A percentile compares a stretch with the other conserved stretches of the same genome.
These are phyloP conservation scores for Platichthys flesus DNA, from an alignment of 2,113 vertebrate species.

Conservation along the genomic window DNA sequence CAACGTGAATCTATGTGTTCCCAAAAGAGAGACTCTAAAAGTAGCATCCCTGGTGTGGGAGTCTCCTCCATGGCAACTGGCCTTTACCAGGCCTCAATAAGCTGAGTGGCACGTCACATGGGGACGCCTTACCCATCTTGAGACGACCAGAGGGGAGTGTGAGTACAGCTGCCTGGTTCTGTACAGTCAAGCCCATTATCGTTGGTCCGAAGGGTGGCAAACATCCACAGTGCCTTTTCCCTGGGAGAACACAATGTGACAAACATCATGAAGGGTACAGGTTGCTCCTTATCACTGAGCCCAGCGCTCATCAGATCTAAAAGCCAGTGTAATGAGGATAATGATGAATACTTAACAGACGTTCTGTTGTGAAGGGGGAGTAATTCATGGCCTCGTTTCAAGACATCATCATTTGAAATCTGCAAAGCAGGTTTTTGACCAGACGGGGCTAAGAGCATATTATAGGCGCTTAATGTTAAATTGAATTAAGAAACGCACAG, in stretches of 20 bases:
- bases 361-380: no score
- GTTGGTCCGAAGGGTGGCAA: conserved; percentile 52
- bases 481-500: no score
- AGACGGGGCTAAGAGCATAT: no score
- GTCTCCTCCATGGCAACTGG: conserved; percentile 73
- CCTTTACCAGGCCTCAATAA: conserved; percentile 72
- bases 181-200: conserved; percentile 44
- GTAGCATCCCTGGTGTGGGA: conserved; percentile 63
- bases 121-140: conserved; percentile 52
- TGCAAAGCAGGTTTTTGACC: no score
- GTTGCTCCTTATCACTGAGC: conserved; percentile 20
- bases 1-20: conserved; percentile 23
- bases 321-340: conserved; percentile 21
- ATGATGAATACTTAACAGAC: conserved; percentile 17
- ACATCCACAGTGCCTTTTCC: conserved; percentile 66
- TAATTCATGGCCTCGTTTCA: no score
- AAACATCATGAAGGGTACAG: conserved; percentile 76
- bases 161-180: conserved; percentile 3
- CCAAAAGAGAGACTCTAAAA: conserved; percentile 67
- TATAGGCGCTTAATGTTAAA: no score
- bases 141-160: conserved; percentile 31
- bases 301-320: conserved; percentile 34
- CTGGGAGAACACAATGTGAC: conserved; percentile 52
- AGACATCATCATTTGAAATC: no score
- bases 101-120: conserved; percentile 55